Base-by-base conservation (phyloP, 2,797 vertebrate species). In the Poeciliopsis gracilis region DNA sequence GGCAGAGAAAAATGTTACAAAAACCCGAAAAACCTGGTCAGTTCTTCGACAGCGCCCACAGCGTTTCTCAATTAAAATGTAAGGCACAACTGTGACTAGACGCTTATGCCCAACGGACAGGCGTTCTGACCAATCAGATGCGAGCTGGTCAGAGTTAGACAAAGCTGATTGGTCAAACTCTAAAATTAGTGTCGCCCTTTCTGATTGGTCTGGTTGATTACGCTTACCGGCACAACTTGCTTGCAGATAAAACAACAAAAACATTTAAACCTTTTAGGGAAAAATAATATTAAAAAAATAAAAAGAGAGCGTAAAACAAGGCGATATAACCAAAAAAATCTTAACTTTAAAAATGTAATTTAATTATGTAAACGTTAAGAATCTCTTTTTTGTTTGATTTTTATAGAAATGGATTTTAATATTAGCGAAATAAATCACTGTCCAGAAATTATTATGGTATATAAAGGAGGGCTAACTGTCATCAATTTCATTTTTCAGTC, bases 111-210 rank as follows among this genome's bases (percentile, higher is more conserved):
- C 38, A 69, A 77, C 9, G 0, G 76, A 16, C 69, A 0, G 4
- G 0, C 1, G 15, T 61, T 76, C 36, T 5, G 85, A 59, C 91
- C 84, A 92, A 92, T 93, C 63, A 10, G 20, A 8, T 30, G 45
- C 2, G 25, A n/a, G 1, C 0, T 0, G 0, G 0, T 16, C 0
- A 0, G 2, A 0, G 1, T 6, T 0, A 0, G 43, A 5, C 1
- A 28, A 72, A 47, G 1, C 5, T 71, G 79, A 91, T 94, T 92
- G 89, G 90, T 47, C 73, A 0, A 12, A 0, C 0, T 4, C 0
- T 0, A 0, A 3, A 1, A 2, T 10, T 8, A 0, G 8, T 41
- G 10, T 0, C 18, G 1, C 1, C 75, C 66, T 20, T 2, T 2
- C 1, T 3, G 2, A 0, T 36, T 0, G 20, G 33, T 8, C 33